Base-by-base conservation (phyloP, 2,113 vertebrate genomes). In the Cinclus cinclus region DNA sequence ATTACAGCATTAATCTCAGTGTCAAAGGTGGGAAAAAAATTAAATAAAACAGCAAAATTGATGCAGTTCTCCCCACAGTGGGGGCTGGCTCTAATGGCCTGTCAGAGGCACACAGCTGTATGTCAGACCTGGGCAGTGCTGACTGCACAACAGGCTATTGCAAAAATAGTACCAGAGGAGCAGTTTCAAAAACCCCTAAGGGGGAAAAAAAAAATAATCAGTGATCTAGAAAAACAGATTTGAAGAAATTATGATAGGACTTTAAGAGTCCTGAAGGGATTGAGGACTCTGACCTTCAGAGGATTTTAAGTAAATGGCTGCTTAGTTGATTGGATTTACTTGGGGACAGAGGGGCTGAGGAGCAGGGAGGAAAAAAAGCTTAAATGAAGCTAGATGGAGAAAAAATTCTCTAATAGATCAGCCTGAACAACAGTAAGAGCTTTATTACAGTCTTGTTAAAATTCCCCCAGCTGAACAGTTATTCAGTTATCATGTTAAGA, bases 321-420 rank as follows among this genome's bases (percentile, higher is more conserved):
- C 96, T 98, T 97, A 95, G 96, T 96, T 98, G 97, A 98, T 98
- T 98, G 87, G 89, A 97, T 97, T 98, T 97, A 95, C 91, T 87
- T 95, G 79, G 55, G 62, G 74, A 91, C 22, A 68, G 31, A 90
- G 46, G 25, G 55, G 35, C 68, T 37, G 68, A 93, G 79, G 30
- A 68, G 30, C 76, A 90, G 88, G 37, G 31, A 84, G 16, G 56
- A 83, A 89, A 95, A 95, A 95, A 87, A 88, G 95, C 93, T 98
- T 95, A 97, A 98, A 96, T 97, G 93, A 96, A 97, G 90, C 87
- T 91, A 88, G 71, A 95, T 94, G 75, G 77, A 91, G 88, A 93
- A 95, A 96, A 94, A 79, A 96, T 91, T 93, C 87, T 94, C 79
- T 89, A 82, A 77, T 91, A 90, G 59, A 90, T 92, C 80, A 78